Evolutionary conservation across 2,113 vertebrate genomes (phyloP), one percentile per base, ranked within the genome.

Genomic region (Phycodurus eques): DNA sequence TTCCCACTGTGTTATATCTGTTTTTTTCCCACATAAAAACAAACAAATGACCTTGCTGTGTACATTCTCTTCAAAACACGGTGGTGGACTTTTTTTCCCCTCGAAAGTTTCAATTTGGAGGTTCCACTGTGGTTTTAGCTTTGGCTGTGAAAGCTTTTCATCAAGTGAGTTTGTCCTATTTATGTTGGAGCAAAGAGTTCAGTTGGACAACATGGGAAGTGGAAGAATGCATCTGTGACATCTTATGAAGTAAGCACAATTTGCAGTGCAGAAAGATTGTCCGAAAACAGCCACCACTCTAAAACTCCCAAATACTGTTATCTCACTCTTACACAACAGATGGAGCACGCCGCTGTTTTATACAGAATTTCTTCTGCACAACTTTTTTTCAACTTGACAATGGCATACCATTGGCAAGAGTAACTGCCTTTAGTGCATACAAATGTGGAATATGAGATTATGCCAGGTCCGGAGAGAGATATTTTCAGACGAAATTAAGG

Each of bases 241-340:
- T 90, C 88, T 89, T 54, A 71, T 72, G 67, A 87, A 82, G 83
- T 82, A 80, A 83, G 78, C 80, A 73, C 69, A 81, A 85, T 77
- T 85, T 73, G 71, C 63, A 54, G 68, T 70, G 78, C 83, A 71
- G 56, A 77, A 65, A 83, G 86, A 75, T 76, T 80, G 88, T 72
- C 85, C 46, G 44, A 39, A 39, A 39, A 39, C 35, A 39, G 76
- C 76, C 81, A 57, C 80, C 72, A 82, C 82, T 84, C 78, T 80
- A 81, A 80, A 79, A 87, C 84, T 81, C 80, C 85, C 90, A 90
- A 90, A 91, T 90, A 88, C 83, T 83, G 88, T 92, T 92, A 92
- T 91, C 91, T 83, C 80, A 80, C 79, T 77, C 82, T 83, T 80
- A 76, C 84, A 86, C 83, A 85, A 80, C 90, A 92, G 91, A 92